These are phyloP conservation scores for Hydrolagus colliei DNA, from an alignment of 2,797 vertebrate species.

Conservation along the genomic window DNA sequence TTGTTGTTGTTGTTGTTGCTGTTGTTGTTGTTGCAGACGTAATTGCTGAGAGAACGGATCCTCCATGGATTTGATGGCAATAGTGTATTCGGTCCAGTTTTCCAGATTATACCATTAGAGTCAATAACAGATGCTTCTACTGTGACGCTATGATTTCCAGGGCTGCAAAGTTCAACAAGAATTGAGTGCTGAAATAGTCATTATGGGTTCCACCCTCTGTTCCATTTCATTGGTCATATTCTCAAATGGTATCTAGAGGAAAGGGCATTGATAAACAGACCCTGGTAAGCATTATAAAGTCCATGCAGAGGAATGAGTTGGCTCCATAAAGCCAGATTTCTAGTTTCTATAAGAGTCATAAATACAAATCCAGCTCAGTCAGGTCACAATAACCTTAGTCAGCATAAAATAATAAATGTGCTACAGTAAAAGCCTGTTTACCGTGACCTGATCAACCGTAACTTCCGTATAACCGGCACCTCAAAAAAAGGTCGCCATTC, in stretches of 20 bases:
- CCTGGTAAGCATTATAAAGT: not conserved
- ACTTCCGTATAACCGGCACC: no score
- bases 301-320: not conserved
- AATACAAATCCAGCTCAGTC: not conserved
- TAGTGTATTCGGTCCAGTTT: conserved; percentile 85
- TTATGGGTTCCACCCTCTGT: conserved; percentile 95
- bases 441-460: no score
- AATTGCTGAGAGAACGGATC: conserved; percentile 93
- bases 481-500: no score
- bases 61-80: conserved; percentile 88
- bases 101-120: conserved; percentile 84
- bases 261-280: not conserved
- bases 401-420: not conserved
- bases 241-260: conserved; percentile 72
- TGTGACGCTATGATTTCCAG: conserved; percentile 79
- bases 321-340: not conserved
- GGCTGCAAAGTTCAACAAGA: conserved; percentile 83
- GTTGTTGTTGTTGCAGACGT: conserved; percentile 81
- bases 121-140: conserved; percentile 95
- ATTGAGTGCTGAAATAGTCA: conserved; percentile 98
- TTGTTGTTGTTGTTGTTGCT: conserved; percentile 60
- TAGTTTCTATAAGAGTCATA: not conserved
- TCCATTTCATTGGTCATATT: conserved; percentile 86
- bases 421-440: not conserved
- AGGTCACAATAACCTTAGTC: not conserved